Evolutionary conservation across 2,113 vertebrate species (phyloP).

Genomic region (Hucho hucho): DNA sequence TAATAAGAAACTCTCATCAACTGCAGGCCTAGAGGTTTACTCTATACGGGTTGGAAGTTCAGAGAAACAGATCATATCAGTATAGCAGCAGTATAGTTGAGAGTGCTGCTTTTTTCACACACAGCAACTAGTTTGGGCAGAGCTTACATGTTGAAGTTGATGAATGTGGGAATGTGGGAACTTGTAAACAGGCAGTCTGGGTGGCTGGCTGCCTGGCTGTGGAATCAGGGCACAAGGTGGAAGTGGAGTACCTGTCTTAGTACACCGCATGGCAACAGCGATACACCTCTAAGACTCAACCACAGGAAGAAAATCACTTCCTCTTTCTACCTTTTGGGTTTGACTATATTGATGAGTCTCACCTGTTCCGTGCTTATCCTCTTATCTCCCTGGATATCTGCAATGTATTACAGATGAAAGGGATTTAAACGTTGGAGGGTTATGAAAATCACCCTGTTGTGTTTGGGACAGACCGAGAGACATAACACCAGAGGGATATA

Average conservation of each 20-base stretch:
- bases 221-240: constrained; percentile 25
- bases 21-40: constrained; percentile 6
- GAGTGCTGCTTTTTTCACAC: constrained; percentile 5
- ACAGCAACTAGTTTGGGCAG: not conserved
- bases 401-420: constrained; percentile 22
- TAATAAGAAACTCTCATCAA: not conserved
- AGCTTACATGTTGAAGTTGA: not conserved
- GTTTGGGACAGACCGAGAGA: constrained; percentile 6
- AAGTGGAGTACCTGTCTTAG: constrained; percentile 27
- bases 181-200: not conserved
- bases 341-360: constrained; percentile 6
- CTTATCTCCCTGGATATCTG: constrained; percentile 15
- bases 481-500: constrained; percentile 10
- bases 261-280: constrained; percentile 1
- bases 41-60: constrained; percentile 27
- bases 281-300: not conserved
- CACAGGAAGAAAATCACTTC: constrained; percentile 9
- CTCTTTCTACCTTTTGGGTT: not conserved
- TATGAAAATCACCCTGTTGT: constrained; percentile 38
- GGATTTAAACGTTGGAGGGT: constrained; percentile 26
- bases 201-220: not conserved
- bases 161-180: not conserved
- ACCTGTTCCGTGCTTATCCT: constrained; percentile 7
- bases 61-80: not conserved
- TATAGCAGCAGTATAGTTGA: not conserved